These are phyloP conservation scores for Ditylenchus dipsaci DNA, from an alignment of 1,140 invertebrate genomes.

Conservation along the genomic window DNA sequence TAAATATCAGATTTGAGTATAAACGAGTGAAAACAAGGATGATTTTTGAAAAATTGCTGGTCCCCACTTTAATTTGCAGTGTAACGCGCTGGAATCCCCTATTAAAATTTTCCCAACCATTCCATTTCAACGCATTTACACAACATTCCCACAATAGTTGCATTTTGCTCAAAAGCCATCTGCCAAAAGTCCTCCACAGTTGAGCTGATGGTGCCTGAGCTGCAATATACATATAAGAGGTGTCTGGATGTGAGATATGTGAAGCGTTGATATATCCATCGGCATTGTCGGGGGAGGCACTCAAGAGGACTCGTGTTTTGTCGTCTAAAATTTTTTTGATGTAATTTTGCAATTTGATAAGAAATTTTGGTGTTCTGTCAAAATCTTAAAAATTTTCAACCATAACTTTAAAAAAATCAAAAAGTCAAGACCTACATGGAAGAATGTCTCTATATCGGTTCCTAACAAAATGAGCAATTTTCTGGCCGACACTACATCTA, in stretches of 20 bases:
- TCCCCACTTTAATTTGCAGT: too few relatives aligned
- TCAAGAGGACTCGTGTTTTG: background rate
- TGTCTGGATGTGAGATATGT: background rate
- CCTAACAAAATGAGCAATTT: background rate
- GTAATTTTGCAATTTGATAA: background rate
- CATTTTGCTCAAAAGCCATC: background rate
- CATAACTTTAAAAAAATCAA: too few relatives aligned
- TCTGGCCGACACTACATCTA: background rate
- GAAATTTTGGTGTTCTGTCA: background rate
- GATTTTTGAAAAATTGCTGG: too few relatives aligned
- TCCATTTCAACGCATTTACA: background rate
- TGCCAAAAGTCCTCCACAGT: background rate
- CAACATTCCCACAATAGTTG: background rate
- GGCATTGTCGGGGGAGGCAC: background rate
- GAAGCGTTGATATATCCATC: background rate
- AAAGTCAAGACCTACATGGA: background rate
- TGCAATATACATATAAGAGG: background rate
- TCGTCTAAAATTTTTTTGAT: background rate
- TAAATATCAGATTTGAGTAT: too few relatives aligned
- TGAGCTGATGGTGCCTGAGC: background rate
- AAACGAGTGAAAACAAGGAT: too few relatives aligned
- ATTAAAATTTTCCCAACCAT: too few relatives aligned
- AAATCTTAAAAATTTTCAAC: too few relatives aligned
- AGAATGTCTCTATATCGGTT: constrained; percentile 1
- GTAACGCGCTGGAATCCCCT: too few relatives aligned